Conservation (phyloP, 2,888 invertebrate genomes). For the Marronus borbonicus region DNA sequence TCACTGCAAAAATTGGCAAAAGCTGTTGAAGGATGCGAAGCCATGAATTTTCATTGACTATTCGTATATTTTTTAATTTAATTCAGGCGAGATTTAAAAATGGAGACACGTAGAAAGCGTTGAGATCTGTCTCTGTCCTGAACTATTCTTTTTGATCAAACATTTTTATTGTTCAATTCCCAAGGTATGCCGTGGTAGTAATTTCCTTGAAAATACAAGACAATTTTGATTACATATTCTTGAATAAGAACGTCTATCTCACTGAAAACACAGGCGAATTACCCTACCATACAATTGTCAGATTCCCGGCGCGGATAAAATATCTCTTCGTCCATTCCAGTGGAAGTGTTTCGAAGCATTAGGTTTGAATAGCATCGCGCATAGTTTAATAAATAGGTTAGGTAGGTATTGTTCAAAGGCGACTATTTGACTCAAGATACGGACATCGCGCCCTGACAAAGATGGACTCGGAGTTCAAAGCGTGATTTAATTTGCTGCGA, state of each 20-base stretch:
- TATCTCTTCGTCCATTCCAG: background rate
- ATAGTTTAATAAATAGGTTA: slow-evolving; percentile 49
- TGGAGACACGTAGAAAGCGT: too few relatives aligned
- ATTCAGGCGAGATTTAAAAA: too few relatives aligned
- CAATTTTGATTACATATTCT: too few relatives aligned
- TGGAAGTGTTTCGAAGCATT: slow-evolving; percentile 1
- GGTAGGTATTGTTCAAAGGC: slow-evolving; percentile 63
- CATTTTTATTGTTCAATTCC: too few relatives aligned
- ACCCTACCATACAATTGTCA: background rate
- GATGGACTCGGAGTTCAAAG: slow-evolving; percentile 46
- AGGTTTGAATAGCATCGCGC: slow-evolving; percentile 25
- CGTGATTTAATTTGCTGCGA: slow-evolving; percentile 46
- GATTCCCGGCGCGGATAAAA: background rate
- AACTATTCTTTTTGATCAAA: too few relatives aligned
- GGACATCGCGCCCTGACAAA: slow-evolving; percentile 29
- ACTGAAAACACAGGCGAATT: background rate
- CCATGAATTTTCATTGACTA: too few relatives aligned
- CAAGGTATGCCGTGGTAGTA: too few relatives aligned
- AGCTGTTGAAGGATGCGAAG: too few relatives aligned
- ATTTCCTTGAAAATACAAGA: too few relatives aligned
- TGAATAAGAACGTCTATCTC: background rate
- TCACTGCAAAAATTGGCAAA: too few relatives aligned
- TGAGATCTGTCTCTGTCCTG: too few relatives aligned
- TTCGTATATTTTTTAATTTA: too few relatives aligned
- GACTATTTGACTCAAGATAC: slow-evolving; percentile 61